Evolutionary conservation across 2,113 vertebrate species (phyloP), one percentile per base, ranked within the genome.

Genomic region (Platichthys stellatus): DNA sequence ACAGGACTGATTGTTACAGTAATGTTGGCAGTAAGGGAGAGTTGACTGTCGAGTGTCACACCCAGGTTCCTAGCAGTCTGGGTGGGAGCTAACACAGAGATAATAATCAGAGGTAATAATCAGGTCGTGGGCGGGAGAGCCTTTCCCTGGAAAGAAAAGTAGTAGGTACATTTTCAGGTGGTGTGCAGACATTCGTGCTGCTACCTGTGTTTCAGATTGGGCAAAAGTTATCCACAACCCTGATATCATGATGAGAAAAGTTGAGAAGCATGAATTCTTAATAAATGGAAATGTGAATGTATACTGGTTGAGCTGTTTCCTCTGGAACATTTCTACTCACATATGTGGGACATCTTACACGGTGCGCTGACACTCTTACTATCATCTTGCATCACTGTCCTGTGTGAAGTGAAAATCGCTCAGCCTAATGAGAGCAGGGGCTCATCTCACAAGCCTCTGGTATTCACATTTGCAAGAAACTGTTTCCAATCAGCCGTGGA

Each of bases 361-460:
- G 13, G 4, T 1, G 26, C 35, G 68, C 20, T 76, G 58, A 76
- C 51, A 28, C 28, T 81, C 64, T 79, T 77, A 79, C 75, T 24
- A 76, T 80, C 43, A 20, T 67, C 57, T 84, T 88, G 78, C 83
- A 65, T 84, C 88, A 84, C 59, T 65, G 74, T 70, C 63, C 40
- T 35, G 14, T 79, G 74, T 76, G 59, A 65, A 72, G 66, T 56
- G 14, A 21, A 58, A 76, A 66, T 13, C 70, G 21, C 61, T 72
- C 40, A 5, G 24, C 9, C 38, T 80, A 56, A 80, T 35, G 61
- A 72, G 62, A 40, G 49, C 2, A 11, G 21, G 23, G 2, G 26
- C 68, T 69, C 51, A 1, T 69, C 76, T 63, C 57, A 23, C 14
- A n/a, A 60, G 67, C 31, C n/a, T n/a, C 51, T 28, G 57, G 72